Percentiles rank a stretch among this genome's conserved stretches.
Conservation (phyloP, 2,113 vertebrate genomes). For the Phylloscopus whistleri region DNA sequence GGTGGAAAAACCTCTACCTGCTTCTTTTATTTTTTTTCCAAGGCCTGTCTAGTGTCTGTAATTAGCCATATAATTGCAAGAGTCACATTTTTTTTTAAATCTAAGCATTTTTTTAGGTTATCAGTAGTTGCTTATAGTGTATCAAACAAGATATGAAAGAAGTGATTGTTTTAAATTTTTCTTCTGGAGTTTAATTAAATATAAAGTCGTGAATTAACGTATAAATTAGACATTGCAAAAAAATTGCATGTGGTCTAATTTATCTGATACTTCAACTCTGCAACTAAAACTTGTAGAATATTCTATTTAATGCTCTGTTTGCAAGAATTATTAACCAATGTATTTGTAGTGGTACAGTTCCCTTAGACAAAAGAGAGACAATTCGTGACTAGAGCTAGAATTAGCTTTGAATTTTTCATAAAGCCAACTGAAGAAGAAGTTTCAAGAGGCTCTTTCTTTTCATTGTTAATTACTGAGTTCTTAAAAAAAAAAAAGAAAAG, state of each 20-base stretch:
- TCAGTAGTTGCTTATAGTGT: background rate
- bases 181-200: background rate
- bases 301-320: background rate
- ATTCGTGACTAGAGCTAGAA: constrained; percentile 25
- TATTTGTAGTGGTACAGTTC: background rate
- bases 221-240: background rate
- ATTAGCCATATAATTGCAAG: background rate
- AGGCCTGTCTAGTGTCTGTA: background rate
- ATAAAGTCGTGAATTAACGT: background rate
- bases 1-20: background rate
- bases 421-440: constrained; percentile 13
- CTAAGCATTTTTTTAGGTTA: background rate
- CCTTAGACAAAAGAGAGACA: background rate
- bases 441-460: constrained; percentile 53
- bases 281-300: background rate
- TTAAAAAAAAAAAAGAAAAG: background rate
- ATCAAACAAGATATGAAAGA: background rate
- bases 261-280: background rate
- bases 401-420: constrained; percentile 47
- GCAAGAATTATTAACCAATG: background rate
- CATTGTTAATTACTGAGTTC: constrained; percentile 16
- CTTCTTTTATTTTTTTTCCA: background rate
- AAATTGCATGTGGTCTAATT: background rate
- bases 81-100: background rate
- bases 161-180: background rate